Conservation (phyloP, 1,140 invertebrate genomes). For the Atta cephalotes region DNA sequence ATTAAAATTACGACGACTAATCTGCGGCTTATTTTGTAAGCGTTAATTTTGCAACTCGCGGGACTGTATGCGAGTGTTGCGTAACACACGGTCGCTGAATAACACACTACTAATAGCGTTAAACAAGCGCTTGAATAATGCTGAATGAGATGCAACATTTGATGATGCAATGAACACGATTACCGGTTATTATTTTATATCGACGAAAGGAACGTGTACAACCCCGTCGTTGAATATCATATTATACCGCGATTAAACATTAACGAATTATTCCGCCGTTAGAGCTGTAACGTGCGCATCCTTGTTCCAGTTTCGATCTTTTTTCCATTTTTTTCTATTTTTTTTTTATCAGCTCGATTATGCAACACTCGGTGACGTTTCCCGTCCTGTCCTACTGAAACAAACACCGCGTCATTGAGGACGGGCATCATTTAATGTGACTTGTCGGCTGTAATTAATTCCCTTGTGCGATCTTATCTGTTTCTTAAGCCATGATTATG, state of each 20-base stretch:
- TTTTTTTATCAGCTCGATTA: slow-evolving; percentile 45
- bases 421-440: slow-evolving; percentile 24
- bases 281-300: slow-evolving; percentile 19
- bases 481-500: slow-evolving; percentile 6
- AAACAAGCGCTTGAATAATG: slow-evolving; percentile 55
- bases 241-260: neutral
- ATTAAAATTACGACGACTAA: slow-evolving; percentile 60
- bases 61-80: slow-evolving; percentile 9
- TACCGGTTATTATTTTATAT: slow-evolving; percentile 54
- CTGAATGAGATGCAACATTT: slow-evolving; percentile 47
- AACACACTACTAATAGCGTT: slow-evolving; percentile 39
- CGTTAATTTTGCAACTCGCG: slow-evolving; percentile 51
- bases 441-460: slow-evolving; percentile 40
- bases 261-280: slow-evolving; percentile 1
- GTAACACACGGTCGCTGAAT: slow-evolving; percentile 31
- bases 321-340: neutral
- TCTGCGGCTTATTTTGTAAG: slow-evolving; percentile 52
- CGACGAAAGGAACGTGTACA: neutral
- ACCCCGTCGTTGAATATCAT: neutral
- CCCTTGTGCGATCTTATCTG: slow-evolving; percentile 24
- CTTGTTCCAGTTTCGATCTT: slow-evolving; percentile 49
- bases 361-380: slow-evolving; percentile 39
- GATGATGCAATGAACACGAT: slow-evolving; percentile 37
- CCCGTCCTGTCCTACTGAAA: slow-evolving; percentile 9
- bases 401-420: slow-evolving; percentile 36